phyloP scores from a whole-genome alignment of 2,797 vertebrate genomes.

The Channa striata region DNA sequence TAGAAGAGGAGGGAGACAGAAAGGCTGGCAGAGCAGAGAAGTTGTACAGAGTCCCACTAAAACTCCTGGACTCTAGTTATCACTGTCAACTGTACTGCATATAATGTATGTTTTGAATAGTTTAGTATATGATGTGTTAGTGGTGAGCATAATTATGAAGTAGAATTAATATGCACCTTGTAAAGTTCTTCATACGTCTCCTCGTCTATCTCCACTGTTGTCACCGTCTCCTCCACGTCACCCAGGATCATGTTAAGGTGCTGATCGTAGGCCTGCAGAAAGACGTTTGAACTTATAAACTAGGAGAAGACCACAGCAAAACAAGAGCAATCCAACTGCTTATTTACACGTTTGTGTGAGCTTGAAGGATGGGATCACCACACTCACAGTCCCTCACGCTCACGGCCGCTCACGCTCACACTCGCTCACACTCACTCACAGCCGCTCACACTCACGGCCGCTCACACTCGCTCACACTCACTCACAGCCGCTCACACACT shows the following conservation, averaged over 20 bases:
- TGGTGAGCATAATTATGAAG: background rate
- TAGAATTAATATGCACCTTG: slow-evolving; percentile 84
- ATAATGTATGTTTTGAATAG: no score
- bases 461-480: no score
- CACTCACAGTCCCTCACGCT: background rate
- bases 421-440: no score
- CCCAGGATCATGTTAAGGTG: slow-evolving; percentile 99
- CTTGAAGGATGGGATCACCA: rapidly evolving
- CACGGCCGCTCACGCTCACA: no score
- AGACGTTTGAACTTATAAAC: background rate
- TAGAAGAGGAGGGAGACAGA: no score
- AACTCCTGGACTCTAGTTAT: background rate
- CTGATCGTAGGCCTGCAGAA: slow-evolving; percentile 95
- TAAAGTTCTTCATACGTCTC: slow-evolving; percentile 99
- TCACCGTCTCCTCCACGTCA: slow-evolving; percentile 98
- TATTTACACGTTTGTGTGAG: background rate
- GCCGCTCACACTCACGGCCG: background rate
- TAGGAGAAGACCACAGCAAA: background rate
- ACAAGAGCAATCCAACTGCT: background rate
- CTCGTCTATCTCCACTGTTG: slow-evolving; percentile 98
- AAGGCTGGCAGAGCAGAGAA: no score
- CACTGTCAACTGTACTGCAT: background rate
- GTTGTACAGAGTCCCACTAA: background rate
- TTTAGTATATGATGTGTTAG: no score
- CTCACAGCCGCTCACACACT: background rate